Conservation (phyloP, 2,888 invertebrate genomes). For the Drosophila affinis region DNA sequence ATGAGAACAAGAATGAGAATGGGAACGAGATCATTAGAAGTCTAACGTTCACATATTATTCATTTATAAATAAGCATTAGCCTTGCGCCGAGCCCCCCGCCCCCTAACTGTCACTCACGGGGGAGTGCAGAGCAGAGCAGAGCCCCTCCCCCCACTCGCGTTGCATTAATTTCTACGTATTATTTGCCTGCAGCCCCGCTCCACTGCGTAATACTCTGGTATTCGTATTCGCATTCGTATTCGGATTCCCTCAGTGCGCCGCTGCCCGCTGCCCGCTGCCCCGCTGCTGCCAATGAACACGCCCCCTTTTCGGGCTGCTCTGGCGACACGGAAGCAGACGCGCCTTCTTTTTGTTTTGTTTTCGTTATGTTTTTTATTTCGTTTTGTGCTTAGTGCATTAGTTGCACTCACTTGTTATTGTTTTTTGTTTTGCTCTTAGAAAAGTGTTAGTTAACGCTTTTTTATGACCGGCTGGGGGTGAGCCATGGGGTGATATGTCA, state of each 20-base stretch:
- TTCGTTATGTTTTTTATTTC: neutral
- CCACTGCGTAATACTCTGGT: conserved; percentile 58
- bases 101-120: conserved; percentile 3
- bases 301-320: conserved; percentile 58
- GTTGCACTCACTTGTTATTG: neutral
- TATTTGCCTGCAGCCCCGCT: conserved; percentile 42
- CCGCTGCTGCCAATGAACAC: conserved; percentile 39
- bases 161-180: conserved; percentile 3
- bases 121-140: conserved; percentile 6
- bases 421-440: neutral
- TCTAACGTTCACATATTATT: conserved; percentile 48
- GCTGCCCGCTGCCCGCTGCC: conserved; percentile 7
- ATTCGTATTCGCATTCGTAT: neutral
- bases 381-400: neutral
- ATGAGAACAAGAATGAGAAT: conserved; percentile 26
- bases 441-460: neutral
- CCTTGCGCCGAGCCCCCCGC: conserved; percentile 48
- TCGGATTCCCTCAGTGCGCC: conserved; percentile 3
- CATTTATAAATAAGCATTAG: conserved; percentile 71
- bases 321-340: conserved; percentile 46
- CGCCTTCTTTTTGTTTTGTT: conserved; percentile 20
- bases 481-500: neutral
- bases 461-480: neutral
- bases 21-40: conserved; percentile 32
- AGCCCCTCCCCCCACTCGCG: too few relatives aligned